Conservation (phyloP, 2,113 vertebrate genomes). For the Salvelinus namaycush region DNA sequence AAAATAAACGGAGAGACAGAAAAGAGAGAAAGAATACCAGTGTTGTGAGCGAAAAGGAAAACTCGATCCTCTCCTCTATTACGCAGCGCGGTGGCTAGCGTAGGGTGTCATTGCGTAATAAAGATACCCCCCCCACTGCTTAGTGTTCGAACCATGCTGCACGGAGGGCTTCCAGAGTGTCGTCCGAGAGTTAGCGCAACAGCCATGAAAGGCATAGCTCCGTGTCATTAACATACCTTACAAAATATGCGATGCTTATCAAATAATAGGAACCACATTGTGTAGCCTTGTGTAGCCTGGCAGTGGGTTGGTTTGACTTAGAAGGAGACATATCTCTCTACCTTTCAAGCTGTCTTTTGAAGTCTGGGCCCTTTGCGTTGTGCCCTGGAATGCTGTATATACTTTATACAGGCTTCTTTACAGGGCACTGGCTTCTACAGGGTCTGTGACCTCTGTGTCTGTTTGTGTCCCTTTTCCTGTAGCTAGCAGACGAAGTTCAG, state of each 20-base stretch:
- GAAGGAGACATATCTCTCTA: slow-evolving; percentile 64
- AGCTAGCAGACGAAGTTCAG: not conserved
- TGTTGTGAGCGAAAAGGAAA: slow-evolving; percentile 53
- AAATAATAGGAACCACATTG: slow-evolving; percentile 81
- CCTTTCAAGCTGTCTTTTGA: slow-evolving; percentile 74
- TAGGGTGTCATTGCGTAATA: slow-evolving; percentile 48
- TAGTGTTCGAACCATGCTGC: slow-evolving; percentile 10
- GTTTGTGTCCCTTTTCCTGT: slow-evolving; percentile 6
- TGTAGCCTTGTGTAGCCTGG: slow-evolving; percentile 32
- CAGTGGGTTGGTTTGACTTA: slow-evolving; percentile 39
- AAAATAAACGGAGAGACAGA: slow-evolving; percentile 49
- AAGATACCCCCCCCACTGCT: slow-evolving; percentile 36
- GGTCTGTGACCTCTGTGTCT: slow-evolving; percentile 35
- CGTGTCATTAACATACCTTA: slow-evolving; percentile 77
- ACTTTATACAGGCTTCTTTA: slow-evolving; percentile 35
- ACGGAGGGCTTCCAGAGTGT: slow-evolving; percentile 41
- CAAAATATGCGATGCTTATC: slow-evolving; percentile 81
- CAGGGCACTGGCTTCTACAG: slow-evolving; percentile 40
- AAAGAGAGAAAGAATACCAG: slow-evolving; percentile 65
- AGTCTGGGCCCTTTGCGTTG: slow-evolving; percentile 58
- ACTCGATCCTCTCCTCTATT: slow-evolving; percentile 40
- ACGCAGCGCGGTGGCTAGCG: slow-evolving; percentile 44
- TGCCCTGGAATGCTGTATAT: slow-evolving; percentile 60
- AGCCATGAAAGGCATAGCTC: slow-evolving; percentile 68
- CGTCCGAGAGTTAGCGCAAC: slow-evolving; percentile 45